Evolutionary conservation across 2,888 invertebrate species (phyloP), one percentile per base, ranked within the genome.

Genomic region (Dexiosoma caninum): DNA sequence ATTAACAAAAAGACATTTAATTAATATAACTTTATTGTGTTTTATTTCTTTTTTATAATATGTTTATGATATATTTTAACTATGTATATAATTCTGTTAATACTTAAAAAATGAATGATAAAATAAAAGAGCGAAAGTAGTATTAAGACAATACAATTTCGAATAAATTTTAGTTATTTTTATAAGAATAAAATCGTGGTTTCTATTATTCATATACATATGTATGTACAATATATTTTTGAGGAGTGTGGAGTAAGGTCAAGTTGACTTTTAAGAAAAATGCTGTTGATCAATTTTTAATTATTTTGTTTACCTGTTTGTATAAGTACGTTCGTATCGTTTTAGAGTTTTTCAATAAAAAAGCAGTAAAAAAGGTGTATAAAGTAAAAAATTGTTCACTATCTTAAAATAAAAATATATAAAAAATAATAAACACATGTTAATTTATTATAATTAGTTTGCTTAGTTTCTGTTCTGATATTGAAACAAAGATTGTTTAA

Each of bases 301-400:
- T 14, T 19, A 10, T 0, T 19, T 62, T 42, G 4, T 9, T 55
- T 55, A 10, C 51, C 27, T 27, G 27, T 42, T 42, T 10, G 42
- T 16, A 16, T 32, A 32, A 23, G 19, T 60, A 60, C 10, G 23
- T 55, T 71, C 23, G 53, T 72, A 53, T 53, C 21, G 5, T 62
- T 49, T 51, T 53, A 30, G 19, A 30, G 49, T 42, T 35, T 46
- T 49, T 14, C 30, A 30, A 27, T 44, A 70, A 69, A 72, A 64
- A 64, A 70, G 77, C 77, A 57, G 77, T 77, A 77, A 77, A 77
- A 77, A 77, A 77, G 35, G 70, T 77, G 77, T 77, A 71, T 70
- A 77, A 77, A 71, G 77, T 70, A 57, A 70, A 77, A 57, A 49
- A 35, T 46, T 23, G 10, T 64, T 77, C 51, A 57, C 55, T 64